Base-by-base conservation (phyloP, 1,140 invertebrate species). In the Pachypsylla venusta region DNA sequence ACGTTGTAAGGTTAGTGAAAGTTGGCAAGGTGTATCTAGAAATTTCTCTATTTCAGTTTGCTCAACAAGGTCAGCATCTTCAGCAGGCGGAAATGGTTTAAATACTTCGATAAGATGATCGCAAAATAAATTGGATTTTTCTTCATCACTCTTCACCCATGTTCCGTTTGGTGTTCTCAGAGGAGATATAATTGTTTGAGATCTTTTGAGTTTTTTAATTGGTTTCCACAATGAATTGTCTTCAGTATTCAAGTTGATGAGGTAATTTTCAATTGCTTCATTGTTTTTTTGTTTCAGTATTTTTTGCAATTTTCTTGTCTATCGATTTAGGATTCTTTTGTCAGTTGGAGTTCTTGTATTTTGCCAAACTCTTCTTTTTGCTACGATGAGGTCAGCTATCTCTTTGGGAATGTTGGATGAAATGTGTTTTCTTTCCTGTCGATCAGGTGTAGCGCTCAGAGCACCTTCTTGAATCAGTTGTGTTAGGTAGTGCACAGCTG, bases 191-290 rank as follows among this genome's bases (percentile, higher is more conserved):
- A 19, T 13, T 19, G 25, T 22, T 48, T 25, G 22, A 7, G 26
- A 14, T 24, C 26, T 2, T 27, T 40, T 58, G 0, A 60, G 26
- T 56, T 57, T 56, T 35, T 25, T 57, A 12, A 24, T 60, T 12
- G 25, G 22, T 53, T 60, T 20, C 60, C 25, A 60, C 13, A 60
- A 26, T 2, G 54, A 28, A 20, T 53, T 27, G 22, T 57, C 59
- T 48, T 48, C n/a, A 5, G 42, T 48, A 48, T 48, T 48, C 5
- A 48, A 22, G 42, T 48, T 48, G 42, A 48, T 19, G 42, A 48
- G 42, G 16, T 48, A 48, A 22, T 48, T n/a, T 48, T 48, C 42
- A 10, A 48, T n/a, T 48, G n/a, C 5, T 19, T 48, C 42, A n/a
- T 48, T 48, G n/a, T 48, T 48, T 48, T 22, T 48, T n/a, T 48